Base-by-base conservation (phyloP, 1,140 invertebrate genomes). In the Drosophila mauritiana region DNA sequence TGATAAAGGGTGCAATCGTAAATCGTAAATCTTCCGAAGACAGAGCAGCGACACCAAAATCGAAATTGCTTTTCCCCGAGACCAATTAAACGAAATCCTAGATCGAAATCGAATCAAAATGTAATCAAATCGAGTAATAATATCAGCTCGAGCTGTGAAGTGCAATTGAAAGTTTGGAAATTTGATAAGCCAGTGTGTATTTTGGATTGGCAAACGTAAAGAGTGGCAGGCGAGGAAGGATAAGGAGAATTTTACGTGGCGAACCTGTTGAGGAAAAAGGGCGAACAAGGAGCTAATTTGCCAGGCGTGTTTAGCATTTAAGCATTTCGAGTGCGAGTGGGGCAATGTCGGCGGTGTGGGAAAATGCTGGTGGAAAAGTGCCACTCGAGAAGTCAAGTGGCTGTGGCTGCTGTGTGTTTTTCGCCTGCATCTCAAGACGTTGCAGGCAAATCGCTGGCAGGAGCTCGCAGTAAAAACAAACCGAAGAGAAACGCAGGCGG, bases 321-420 rank as follows among this genome's bases (percentile, higher is more conserved):
- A 72, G 45, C 49, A 20, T 52, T 40, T 31, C 27, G 13, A 27
- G 34, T 36, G 59, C 46, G 27, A 25, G 34, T 13, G 63, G 3
- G 22, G 22, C n/a, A 48, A 49, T 15, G 46, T 31, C 7, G n/a
- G 8, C 12, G 13, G 37, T 4, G 20, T n/a, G 57, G 57, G 13
- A 27, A 27, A 42, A 39, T 39, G 37, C 12, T 13, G 37, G 37
- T 34, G 17, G 45, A 46, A 27, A 81, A 76, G 64, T 76, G 80
- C 72, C 72, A 83, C 80, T 84, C 40, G 61, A 84, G 72, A 73
- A 84, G 80, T 84, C 80, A 84, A 84, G 80, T 85, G 77, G 64
- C 81, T 84, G 80, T 83, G 79, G 79, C 58, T 68, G 79, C 79
- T 39, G 54, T 68, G 63, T 31, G 15, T 15, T 27, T 31, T 10